Evolutionary conservation across 2,888 invertebrate species (phyloP).

Genomic region (Octonoba sinensis): DNA sequence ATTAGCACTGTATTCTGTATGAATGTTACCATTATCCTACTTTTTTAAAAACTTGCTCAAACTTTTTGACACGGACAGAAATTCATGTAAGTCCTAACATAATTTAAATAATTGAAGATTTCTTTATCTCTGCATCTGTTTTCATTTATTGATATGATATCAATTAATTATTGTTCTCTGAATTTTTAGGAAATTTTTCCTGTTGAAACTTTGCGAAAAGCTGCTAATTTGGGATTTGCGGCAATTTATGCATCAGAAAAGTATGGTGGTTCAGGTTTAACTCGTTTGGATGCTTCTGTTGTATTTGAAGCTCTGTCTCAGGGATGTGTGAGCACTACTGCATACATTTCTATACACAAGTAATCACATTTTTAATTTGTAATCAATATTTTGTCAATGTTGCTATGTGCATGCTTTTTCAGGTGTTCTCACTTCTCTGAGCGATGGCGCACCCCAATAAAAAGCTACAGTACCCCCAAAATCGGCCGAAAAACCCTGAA

Average conservation of each 20-base stretch:
- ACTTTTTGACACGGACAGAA: not conserved
- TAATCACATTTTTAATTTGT: slow-evolving; percentile 67
- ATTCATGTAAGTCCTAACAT: not conserved
- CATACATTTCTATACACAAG: slow-evolving; percentile 76
- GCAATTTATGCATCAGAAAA: slow-evolving; percentile 74
- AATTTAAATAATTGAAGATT: not conserved
- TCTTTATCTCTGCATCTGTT: not conserved
- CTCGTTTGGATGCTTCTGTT: slow-evolving; percentile 74
- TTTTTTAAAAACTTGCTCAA: too few species aligned
- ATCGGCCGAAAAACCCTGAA: too few species aligned
- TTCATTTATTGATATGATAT: not conserved
- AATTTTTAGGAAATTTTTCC: slow-evolving; percentile 73
- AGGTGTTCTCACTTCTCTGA: too few species aligned
- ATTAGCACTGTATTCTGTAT: too few species aligned
- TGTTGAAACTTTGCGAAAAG: slow-evolving; percentile 73
- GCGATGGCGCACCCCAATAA: too few species aligned
- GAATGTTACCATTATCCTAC: too few species aligned
- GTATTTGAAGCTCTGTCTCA: slow-evolving; percentile 76
- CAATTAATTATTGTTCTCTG: not conserved
- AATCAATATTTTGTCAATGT: not conserved
- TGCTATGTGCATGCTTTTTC: not conserved
- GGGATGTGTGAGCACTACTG: slow-evolving; percentile 75
- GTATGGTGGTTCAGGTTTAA: slow-evolving; percentile 74
- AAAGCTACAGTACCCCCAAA: too few species aligned
- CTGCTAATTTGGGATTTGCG: slow-evolving; percentile 75